A percentile compares a stretch with the other conserved stretches of the same genome.
Evolutionary conservation across 2,113 vertebrate genomes (phyloP).

Genomic region (Ceratotherium simum): DNA sequence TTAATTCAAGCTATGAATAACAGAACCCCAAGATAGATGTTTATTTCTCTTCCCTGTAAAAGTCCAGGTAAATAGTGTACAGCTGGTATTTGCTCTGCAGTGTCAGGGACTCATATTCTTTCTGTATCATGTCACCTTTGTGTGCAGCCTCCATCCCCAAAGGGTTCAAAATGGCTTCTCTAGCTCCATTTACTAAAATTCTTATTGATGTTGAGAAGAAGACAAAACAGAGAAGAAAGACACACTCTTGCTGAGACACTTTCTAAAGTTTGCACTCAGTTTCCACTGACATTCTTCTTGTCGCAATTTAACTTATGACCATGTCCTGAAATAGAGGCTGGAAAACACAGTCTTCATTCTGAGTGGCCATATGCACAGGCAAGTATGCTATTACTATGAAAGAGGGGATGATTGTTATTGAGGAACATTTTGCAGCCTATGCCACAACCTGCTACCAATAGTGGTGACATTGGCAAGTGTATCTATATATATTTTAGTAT

Average conservation of each 20-base stretch:
- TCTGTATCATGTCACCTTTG: background rate
- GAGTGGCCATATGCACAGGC: background rate
- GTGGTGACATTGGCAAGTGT: background rate
- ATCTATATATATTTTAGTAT: background rate
- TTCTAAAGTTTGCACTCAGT: background rate
- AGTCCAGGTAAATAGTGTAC: background rate
- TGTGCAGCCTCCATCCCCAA: accelerated
- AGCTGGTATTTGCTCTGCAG: background rate
- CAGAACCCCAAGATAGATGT: background rate
- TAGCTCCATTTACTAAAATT: background rate
- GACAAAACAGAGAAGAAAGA: background rate
- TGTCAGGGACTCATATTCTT: background rate
- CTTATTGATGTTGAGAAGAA: background rate
- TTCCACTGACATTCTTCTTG: background rate
- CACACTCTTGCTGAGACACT: background rate
- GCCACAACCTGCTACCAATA: background rate
- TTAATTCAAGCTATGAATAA: background rate
- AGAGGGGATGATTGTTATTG: background rate
- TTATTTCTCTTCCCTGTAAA: background rate
- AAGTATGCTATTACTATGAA: background rate
- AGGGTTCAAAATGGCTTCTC: background rate
- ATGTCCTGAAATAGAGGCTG: background rate
- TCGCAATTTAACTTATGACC: background rate
- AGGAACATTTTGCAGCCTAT: background rate
- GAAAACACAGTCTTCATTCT: background rate